These are phyloP conservation scores for Megalops cyprinoides DNA, from an alignment of 2,797 vertebrate genomes.

Conservation along the genomic window DNA sequence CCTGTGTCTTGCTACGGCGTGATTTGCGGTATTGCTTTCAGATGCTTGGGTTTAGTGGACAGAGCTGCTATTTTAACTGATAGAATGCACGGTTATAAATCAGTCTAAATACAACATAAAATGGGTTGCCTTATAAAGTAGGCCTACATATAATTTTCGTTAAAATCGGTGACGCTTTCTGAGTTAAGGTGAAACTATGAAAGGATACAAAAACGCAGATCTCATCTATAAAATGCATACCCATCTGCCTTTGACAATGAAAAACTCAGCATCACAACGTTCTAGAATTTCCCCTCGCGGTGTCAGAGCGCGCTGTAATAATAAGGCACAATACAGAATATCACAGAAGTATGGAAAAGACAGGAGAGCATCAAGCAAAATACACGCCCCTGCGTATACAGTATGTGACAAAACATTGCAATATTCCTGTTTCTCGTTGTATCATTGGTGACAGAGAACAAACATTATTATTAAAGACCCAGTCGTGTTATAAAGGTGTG, in stretches of 20 bases:
- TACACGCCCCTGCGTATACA: neutral
- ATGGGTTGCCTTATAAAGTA: neutral
- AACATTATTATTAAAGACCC: slow-evolving; percentile 12
- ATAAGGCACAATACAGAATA: slow-evolving; percentile 15
- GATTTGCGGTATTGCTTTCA: neutral
- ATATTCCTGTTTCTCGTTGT: neutral
- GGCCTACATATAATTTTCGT: neutral
- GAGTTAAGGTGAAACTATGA: slow-evolving; percentile 24
- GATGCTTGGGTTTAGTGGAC: neutral
- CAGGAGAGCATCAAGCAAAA: neutral
- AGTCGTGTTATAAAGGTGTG: neutral
- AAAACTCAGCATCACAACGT: slow-evolving; percentile 20
- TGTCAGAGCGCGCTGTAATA: slow-evolving; percentile 27
- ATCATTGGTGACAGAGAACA: neutral
- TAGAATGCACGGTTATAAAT: neutral
- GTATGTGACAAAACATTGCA: neutral
- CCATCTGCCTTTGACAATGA: slow-evolving; percentile 13
- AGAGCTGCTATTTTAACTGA: neutral
- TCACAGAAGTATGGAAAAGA: neutral
- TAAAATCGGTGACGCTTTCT: slow-evolving; percentile 18
- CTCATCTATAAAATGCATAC: neutral
- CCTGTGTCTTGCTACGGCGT: neutral
- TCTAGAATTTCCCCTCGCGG: slow-evolving; percentile 15
- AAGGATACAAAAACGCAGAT: slow-evolving; percentile 22
- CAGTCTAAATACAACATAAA: neutral